Base-by-base conservation (phyloP, 2,888 invertebrate species). In the Leptopilina myrica region DNA sequence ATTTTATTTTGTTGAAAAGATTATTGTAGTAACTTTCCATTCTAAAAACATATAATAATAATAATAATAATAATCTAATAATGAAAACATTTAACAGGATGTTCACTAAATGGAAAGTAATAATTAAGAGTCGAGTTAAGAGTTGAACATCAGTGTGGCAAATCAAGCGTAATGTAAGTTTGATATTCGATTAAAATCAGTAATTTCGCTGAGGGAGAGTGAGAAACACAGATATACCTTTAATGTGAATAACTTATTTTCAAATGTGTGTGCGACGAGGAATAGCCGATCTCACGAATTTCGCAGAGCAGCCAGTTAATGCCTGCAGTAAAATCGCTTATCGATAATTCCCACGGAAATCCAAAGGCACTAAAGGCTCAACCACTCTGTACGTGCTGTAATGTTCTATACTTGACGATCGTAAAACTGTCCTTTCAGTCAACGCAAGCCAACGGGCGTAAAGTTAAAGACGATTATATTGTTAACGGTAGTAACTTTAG, bases 181-280 rank as follows among this genome's bases (percentile, higher is more conserved):
- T 69, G 53, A 53, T 69, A 26, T 73, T 73, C 73, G 73, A 56
- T 73, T 73, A 73, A 8, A 73, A 73, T 73, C 56, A 73, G 73
- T 56, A 56, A 56, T 73, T 73, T 73, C 56, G 56, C 7, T 43
- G 43, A 33, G 43, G 6, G 43, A 7, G 33, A 14, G 73, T 56
- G 73, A 9, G 12, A 69, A 49, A 69, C 53, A 73, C 49, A 43
- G 43, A 43, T 43, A 73, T 7, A 56, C 53, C 69, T 33, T 9
- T 73, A 73, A 73, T 73, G 69, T 73, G 69, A 73, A 73, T 73
- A 73, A 56, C 49, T 26, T 73, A 73, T 73, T 56, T 53, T 73
- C 20, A 53, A 73, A 73, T 33, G 33, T 33, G 8, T 73, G 26
- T 73, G 49, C 53, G 14, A 8, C 43, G 53, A n/a, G 69, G 69